Evolutionary conservation across 2,888 invertebrate genomes (phyloP), one percentile per base, ranked within the genome.

Genomic region (Pollenia amentaria): DNA sequence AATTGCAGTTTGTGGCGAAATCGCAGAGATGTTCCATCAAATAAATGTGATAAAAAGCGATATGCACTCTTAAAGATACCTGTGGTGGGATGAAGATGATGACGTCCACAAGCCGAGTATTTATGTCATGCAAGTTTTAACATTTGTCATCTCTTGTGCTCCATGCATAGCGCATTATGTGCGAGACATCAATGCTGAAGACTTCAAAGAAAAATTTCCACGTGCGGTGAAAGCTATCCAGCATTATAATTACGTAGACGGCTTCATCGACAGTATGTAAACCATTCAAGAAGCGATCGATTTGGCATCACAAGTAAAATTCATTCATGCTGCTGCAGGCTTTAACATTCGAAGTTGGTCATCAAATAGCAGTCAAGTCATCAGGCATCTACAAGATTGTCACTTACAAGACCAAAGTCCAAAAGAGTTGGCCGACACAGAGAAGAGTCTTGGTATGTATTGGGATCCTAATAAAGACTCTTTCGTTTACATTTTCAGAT

Each of bases 61-160:
- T 48, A 84, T 82, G 44, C 75, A 87, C 57, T 64, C 48, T 88
- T 83, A 88, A 38, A n/a, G 69, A 10, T 88, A 88, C 18, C 29
- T 89, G 9, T 88, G 87, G 87, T 83, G 90, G 89, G 85, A 90
- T 9, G 16, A 72, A 4, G 69, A 64, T 10, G 78, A 87, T n/a
- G 64, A 57, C 1, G 4, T 57, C 12, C 3, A 76, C 6, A 62
- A 80, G 40, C 88, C 83, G n/a, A 89, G 84, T 51, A 79, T 84
- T 40, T 90, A 88, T 70, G 88, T 88, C 4, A 89, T 88, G 87
- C 40, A 48, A 6, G 86, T 87, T 0, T 65, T 88, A 29, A 88
- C 88, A 3, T 88, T 86, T 69, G 82, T 82, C 3, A 70, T 69
- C 0, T 78, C 76, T 2, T 87, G 86, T 42, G 82, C 86, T 0